phyloP scores from a whole-genome alignment of 1,140 invertebrate genomes.

The Halesus radiatus region DNA sequence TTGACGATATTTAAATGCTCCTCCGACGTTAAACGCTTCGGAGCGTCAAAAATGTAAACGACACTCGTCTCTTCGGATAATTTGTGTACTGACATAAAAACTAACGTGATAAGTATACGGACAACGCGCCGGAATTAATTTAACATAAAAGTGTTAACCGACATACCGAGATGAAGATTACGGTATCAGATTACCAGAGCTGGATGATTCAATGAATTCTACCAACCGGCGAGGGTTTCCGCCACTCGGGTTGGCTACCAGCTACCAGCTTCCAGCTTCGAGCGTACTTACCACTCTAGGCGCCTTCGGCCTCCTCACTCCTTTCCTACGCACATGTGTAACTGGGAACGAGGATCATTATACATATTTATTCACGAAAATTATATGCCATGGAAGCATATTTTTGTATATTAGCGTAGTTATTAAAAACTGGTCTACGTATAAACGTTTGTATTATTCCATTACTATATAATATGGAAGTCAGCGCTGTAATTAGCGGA shows the following conservation, averaged over 20 bases:
- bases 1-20: constrained; percentile 33
- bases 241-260: neutral
- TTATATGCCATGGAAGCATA: constrained; percentile 36
- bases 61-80: constrained; percentile 19
- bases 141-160: constrained; percentile 7
- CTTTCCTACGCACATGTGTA: neutral
- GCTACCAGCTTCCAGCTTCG: too few species aligned
- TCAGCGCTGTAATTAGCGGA: constrained; percentile 38
- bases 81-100: constrained; percentile 39
- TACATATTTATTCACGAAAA: constrained; percentile 37
- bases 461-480: constrained; percentile 42
- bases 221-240: neutral
- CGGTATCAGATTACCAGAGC: constrained; percentile 26
- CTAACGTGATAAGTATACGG: constrained; percentile 1
- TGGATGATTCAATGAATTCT: neutral
- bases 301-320: too few species aligned
- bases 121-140: constrained; percentile 30
- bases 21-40: constrained; percentile 18
- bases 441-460: constrained; percentile 45
- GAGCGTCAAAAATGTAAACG: constrained; percentile 23
- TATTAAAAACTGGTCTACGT: constrained; percentile 46
- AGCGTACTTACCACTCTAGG: too few species aligned
- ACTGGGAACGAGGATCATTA: constrained; percentile 33
- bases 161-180: constrained; percentile 20
- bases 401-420: constrained; percentile 18